These are phyloP conservation scores for Suricata suricatta DNA, from an alignment of 2,113 vertebrate genomes.

Conservation along the genomic window DNA sequence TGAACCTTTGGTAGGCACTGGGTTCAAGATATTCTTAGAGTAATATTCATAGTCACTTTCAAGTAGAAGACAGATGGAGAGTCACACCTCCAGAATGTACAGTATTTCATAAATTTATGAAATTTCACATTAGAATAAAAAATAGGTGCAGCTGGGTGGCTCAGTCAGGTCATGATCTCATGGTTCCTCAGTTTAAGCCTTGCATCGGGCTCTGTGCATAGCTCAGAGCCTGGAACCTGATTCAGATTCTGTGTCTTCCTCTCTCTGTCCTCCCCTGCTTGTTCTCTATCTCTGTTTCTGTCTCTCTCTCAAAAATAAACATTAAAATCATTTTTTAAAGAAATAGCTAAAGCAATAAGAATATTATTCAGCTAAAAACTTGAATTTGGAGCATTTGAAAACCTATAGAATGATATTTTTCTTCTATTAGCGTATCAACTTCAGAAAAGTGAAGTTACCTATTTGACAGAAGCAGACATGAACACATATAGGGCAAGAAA, in stretches of 20 bases:
- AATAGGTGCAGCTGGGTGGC: background rate
- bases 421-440: background rate
- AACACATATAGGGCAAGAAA: background rate
- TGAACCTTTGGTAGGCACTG: background rate
- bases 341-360: slow-evolving; percentile 66
- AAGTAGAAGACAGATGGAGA: slow-evolving; percentile 24
- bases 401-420: slow-evolving; percentile 23
- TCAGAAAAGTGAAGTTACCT: background rate
- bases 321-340: background rate
- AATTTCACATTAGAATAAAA: slow-evolving; percentile 60
- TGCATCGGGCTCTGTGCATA: no score
- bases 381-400: slow-evolving; percentile 47
- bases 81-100: slow-evolving; percentile 56
- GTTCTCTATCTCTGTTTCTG: no score
- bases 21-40: background rate
- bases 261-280: no score
- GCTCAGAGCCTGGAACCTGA: no score
- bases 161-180: no score
- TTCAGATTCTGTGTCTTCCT: no score
- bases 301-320: no score
- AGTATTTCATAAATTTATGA: slow-evolving; percentile 67
- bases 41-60: slow-evolving; percentile 7
- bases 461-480: background rate
- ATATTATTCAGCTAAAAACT: slow-evolving; percentile 35
- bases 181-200: no score